These are phyloP conservation scores for Sminthurinus aureus DNA, from an alignment of 2,888 invertebrate genomes.

Conservation along the genomic window DNA sequence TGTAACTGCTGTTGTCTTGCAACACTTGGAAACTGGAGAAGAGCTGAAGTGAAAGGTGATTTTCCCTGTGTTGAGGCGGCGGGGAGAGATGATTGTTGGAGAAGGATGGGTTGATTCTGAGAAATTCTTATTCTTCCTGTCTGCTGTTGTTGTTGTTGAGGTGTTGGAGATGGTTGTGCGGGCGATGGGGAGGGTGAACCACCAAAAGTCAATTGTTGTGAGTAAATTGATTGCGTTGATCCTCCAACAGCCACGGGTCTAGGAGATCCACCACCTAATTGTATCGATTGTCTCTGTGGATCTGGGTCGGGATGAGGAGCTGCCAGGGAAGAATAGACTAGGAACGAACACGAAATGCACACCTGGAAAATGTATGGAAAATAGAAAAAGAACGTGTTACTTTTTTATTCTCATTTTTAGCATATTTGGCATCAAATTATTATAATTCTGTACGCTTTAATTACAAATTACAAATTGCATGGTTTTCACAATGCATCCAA, in stretches of 20 bases:
- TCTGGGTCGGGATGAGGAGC: conserved; percentile 19
- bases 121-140: conserved; percentile 16
- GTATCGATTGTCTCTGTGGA: conserved; percentile 24
- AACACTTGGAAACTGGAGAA: no score
- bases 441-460: no score
- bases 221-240: conserved; percentile 26
- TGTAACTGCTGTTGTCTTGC: no score
- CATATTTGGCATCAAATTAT: no score
- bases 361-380: conserved; percentile 25
- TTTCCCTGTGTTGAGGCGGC: no score
- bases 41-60: no score
- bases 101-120: conserved; percentile 31
- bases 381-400: neutral
- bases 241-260: conserved; percentile 50
- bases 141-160: neutral
- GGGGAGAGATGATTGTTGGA: neutral
- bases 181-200: neutral
- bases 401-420: no score
- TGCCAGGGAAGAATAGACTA: conserved; percentile 18
- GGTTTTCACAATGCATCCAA: no score
- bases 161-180: conserved; percentile 29
- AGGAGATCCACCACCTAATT: conserved; percentile 48
- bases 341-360: conserved; percentile 34
- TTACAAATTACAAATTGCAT: no score
- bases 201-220: conserved; percentile 50